Percentiles rank a stretch among this genome's conserved stretches.
phyloP scores from a whole-genome alignment of 2,888 invertebrate genomes.

The Nezara viridula region DNA sequence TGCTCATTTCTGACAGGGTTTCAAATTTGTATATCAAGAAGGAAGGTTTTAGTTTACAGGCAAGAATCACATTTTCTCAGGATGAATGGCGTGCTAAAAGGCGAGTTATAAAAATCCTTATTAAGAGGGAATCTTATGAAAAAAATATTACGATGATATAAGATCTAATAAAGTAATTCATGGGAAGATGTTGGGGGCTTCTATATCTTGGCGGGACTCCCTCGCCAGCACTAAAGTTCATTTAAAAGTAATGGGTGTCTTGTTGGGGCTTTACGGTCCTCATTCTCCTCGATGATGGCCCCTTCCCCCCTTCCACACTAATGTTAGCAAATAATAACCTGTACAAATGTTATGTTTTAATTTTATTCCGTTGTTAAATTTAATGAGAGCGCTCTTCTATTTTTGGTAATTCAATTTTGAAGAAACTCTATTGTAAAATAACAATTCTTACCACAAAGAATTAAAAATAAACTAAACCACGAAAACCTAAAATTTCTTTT shows the following conservation, averaged over 20 bases:
- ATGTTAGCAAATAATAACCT: constrained; percentile 39
- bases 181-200: constrained; percentile 3
- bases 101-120: constrained; percentile 21
- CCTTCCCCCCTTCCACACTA: neutral
- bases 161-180: constrained; percentile 49
- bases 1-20: neutral
- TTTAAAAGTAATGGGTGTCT: constrained; percentile 45
- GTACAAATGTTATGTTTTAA: constrained; percentile 3
- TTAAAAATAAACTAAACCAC: too few relatives aligned
- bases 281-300: constrained; percentile 12
- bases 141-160: constrained; percentile 47
- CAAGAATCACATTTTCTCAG: constrained; percentile 8
- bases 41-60: neutral
- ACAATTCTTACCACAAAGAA: too few relatives aligned
- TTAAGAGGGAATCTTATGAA: constrained; percentile 30
- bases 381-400: neutral
- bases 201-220: constrained; percentile 9
- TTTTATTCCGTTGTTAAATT: neutral
- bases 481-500: too few relatives aligned
- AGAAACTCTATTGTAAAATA: too few relatives aligned
- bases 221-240: constrained; percentile 36
- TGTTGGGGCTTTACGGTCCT: constrained; percentile 31
- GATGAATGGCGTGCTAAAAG: constrained; percentile 32
- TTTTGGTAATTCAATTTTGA: neutral
- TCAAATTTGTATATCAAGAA: neutral